Percentiles rank a stretch among this genome's conserved stretches.
Conservation (phyloP, 1,140 invertebrate species). For the Drosophila nigrodunni region DNA sequence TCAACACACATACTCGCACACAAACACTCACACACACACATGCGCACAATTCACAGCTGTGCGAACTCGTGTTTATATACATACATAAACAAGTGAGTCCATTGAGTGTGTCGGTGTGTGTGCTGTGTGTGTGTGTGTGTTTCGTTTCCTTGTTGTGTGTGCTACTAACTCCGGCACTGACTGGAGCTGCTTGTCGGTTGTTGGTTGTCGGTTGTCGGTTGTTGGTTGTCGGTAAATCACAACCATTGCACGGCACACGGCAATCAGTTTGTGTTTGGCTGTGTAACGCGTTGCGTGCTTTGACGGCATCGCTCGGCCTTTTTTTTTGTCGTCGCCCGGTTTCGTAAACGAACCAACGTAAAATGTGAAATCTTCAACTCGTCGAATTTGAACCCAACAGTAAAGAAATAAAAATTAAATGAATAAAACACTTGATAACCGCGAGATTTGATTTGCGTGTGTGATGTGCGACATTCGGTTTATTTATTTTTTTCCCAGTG, state of each 20-base stretch:
- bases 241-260: slow-evolving; percentile 76
- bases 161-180: slow-evolving; percentile 35
- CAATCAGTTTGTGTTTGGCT: slow-evolving; percentile 82
- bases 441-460: not conserved
- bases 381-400: slow-evolving; percentile 15
- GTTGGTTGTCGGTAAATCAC: slow-evolving; percentile 78
- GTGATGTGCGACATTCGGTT: not conserved
- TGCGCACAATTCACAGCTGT: slow-evolving; percentile 64
- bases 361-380: not conserved
- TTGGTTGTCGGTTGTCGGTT: slow-evolving; percentile 48
- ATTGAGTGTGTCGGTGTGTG: slow-evolving; percentile 19
- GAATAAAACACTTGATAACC: not conserved
- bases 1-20: slow-evolving; percentile 28
- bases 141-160: slow-evolving; percentile 49
- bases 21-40: slow-evolving; percentile 66
- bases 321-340: not conserved
- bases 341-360: slow-evolving; percentile 1
- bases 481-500: slow-evolving; percentile 13
- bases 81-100: slow-evolving; percentile 5
- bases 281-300: slow-evolving; percentile 78
- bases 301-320: slow-evolving; percentile 35
- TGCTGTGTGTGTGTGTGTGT: slow-evolving; percentile 30
- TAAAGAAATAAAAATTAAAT: not conserved
- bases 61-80: not conserved
- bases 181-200: slow-evolving; percentile 37